A percentile compares a stretch with the other conserved stretches of the same genome.
Evolutionary conservation across 2,113 vertebrate species (phyloP).

Genomic region (Cololabis saira): DNA sequence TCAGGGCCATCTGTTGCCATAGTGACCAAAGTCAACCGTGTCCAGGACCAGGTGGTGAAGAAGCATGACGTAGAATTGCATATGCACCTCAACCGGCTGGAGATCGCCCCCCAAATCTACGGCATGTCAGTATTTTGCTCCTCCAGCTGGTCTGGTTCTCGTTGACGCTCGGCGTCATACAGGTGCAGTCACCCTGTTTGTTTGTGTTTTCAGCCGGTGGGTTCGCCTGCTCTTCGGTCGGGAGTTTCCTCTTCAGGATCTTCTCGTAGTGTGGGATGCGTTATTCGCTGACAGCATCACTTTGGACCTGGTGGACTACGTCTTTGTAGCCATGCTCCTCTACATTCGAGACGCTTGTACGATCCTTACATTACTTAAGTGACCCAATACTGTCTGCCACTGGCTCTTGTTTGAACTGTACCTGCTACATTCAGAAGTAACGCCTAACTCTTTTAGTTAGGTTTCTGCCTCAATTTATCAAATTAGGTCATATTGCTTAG

Average conservation of each 20-base stretch:
- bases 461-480: conserved; percentile 43
- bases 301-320: conserved; percentile 93
- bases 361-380: conserved; percentile 64
- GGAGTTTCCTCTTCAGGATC: conserved; percentile 95
- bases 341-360: conserved; percentile 96
- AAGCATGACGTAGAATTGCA: conserved; percentile 95
- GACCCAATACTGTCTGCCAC: conserved; percentile 17
- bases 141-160: background rate
- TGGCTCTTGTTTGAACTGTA: conserved; percentile 20
- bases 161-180: no score
- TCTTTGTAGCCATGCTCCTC: conserved; percentile 98
- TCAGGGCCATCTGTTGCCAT: conserved; percentile 95
- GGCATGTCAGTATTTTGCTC: conserved; percentile 91
- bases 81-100: conserved; percentile 96
- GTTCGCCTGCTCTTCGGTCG: conserved; percentile 94
- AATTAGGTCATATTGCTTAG: conserved; percentile 27
- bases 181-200: conserved; percentile 40
- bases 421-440: conserved; percentile 39
- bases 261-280: conserved; percentile 97
- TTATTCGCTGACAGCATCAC: conserved; percentile 95
- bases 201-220: conserved; percentile 87
- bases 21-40: conserved; percentile 98
- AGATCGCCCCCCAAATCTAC: conserved; percentile 98
- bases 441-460: conserved; percentile 25
- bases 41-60: conserved; percentile 97